A percentile compares a stretch with the other conserved stretches of the same genome.
These are phyloP conservation scores for Buteo buteo DNA, from an alignment of 2,113 vertebrate genomes.

Conservation along the genomic window DNA sequence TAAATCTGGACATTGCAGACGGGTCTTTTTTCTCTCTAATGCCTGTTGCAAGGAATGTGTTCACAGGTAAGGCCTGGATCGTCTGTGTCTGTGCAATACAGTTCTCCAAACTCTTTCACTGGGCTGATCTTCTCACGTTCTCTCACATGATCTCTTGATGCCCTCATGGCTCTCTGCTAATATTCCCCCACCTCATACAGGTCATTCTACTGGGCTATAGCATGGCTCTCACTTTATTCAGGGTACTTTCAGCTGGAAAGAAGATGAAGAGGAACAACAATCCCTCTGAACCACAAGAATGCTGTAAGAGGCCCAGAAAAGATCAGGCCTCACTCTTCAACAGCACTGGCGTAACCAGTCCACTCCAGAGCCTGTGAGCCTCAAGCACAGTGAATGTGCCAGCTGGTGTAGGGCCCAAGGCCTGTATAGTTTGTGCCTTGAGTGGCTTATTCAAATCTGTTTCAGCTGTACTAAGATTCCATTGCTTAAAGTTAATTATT, in stretches of 20 bases:
- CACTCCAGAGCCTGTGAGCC: background rate
- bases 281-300: background rate
- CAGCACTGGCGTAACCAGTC: background rate
- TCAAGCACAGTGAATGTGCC: background rate
- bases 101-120: background rate
- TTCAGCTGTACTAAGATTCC: background rate
- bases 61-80: background rate
- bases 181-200: background rate
- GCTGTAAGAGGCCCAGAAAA: background rate
- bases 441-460: background rate
- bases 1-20: background rate
- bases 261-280: background rate
- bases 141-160: background rate
- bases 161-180: background rate
- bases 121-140: background rate
- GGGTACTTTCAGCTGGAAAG: background rate
- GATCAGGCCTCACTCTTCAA: background rate
- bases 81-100: background rate
- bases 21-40: background rate
- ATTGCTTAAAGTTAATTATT: background rate
- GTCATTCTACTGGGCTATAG: background rate
- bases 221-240: background rate
- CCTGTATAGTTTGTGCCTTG: background rate
- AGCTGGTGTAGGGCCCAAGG: background rate
- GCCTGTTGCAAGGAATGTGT: background rate